Evolutionary conservation across 2,888 invertebrate species (phyloP).

Genomic region (Venustoraphidia nigricollis): DNA sequence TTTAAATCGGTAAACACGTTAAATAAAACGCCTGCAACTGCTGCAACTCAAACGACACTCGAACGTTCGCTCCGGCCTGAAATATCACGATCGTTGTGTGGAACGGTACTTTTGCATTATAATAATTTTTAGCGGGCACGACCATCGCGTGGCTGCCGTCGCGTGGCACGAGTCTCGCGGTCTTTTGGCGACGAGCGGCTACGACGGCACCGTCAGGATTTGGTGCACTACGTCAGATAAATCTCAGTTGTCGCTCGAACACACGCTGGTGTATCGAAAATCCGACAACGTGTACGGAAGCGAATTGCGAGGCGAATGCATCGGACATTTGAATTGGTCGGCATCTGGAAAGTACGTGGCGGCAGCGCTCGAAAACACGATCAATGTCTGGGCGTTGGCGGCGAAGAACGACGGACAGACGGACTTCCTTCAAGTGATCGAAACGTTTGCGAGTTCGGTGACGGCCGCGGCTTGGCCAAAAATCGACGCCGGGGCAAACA

Average conservation of each 20-base stretch:
- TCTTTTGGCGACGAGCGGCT: slow-evolving; percentile 38
- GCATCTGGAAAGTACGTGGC: slow-evolving; percentile 35
- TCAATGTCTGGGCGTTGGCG: slow-evolving; percentile 39
- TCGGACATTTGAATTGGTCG: slow-evolving; percentile 35
- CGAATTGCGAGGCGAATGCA: slow-evolving; percentile 32
- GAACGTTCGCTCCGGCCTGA: too few relatives aligned
- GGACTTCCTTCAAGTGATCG: slow-evolving; percentile 21
- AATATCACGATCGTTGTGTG: too few relatives aligned
- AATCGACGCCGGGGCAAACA: slow-evolving; percentile 13
- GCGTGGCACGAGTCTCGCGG: slow-evolving; percentile 29
- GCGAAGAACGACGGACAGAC: slow-evolving; percentile 20
- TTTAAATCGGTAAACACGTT: too few relatives aligned
- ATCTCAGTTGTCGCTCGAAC: slow-evolving; percentile 27
- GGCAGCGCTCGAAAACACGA: slow-evolving; percentile 36
- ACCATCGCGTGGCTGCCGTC: slow-evolving; percentile 31
- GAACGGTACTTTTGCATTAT: too few relatives aligned
- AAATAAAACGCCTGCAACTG: too few relatives aligned
- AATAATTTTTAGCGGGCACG: slow-evolving; percentile 33
- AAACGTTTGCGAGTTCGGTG: slow-evolving; percentile 30
- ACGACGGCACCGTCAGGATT: slow-evolving; percentile 43
- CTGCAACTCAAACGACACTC: too few relatives aligned
- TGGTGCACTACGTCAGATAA: slow-evolving; percentile 31
- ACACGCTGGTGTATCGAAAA: slow-evolving; percentile 36
- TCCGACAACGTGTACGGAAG: slow-evolving; percentile 31
- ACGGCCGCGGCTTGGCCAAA: slow-evolving; percentile 35